phyloP scores from a whole-genome alignment of 1,140 invertebrate species.

The Drosophila pachea region DNA sequence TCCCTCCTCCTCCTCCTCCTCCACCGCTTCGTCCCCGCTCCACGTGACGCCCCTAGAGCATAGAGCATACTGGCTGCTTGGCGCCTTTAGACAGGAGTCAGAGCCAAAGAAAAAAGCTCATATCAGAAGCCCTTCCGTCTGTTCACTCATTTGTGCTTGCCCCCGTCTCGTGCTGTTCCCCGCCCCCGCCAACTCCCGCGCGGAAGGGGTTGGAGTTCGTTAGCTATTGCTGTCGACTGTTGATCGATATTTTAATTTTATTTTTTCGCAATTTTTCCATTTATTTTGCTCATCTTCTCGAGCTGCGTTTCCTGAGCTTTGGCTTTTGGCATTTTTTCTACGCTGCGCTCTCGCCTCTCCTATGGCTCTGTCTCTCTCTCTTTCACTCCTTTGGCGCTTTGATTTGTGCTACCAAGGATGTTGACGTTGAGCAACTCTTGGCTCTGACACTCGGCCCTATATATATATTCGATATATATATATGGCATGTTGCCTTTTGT shows the following conservation, averaged over 20 bases:
- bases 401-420: slow-evolving; percentile 62
- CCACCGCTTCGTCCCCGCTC: background rate
- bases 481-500: slow-evolving; percentile 57
- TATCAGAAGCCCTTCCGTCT: slow-evolving; percentile 54
- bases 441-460: slow-evolving; percentile 18
- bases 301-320: slow-evolving; percentile 66
- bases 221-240: slow-evolving; percentile 56
- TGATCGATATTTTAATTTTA: slow-evolving; percentile 77
- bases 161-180: background rate
- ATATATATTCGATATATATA: slow-evolving; percentile 8
- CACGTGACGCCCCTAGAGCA: background rate
- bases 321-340: slow-evolving; percentile 30
- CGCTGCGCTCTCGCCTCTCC: slow-evolving; percentile 11
- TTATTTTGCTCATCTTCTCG: slow-evolving; percentile 7
- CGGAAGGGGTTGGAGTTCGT: slow-evolving; percentile 72
- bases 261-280: slow-evolving; percentile 57
- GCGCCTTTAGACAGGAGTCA: slow-evolving; percentile 28
- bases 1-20: background rate
- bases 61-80: slow-evolving; percentile 15
- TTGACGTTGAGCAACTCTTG: slow-evolving; percentile 43
- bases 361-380: slow-evolving; percentile 8
- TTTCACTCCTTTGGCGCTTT: slow-evolving; percentile 63
- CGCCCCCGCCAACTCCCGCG: background rate
- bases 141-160: slow-evolving; percentile 47
- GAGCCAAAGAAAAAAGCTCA: slow-evolving; percentile 36